Percentiles rank a stretch among this genome's conserved stretches.
Conservation (phyloP, 2,113 vertebrate species). For the Pelodiscus sinensis region DNA sequence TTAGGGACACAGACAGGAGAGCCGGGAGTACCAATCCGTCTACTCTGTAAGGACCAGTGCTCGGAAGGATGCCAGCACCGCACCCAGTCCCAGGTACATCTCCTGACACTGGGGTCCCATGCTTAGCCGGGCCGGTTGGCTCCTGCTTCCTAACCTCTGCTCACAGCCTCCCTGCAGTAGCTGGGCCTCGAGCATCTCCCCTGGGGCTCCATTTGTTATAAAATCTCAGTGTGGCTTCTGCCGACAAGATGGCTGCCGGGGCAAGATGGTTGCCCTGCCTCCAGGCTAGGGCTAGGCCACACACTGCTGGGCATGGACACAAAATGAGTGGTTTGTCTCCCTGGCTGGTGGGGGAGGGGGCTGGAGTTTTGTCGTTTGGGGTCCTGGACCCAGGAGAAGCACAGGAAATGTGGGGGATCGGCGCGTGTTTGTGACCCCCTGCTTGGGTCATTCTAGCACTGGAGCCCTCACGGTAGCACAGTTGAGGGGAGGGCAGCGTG, state of each 20-base stretch:
- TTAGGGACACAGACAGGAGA: neutral
- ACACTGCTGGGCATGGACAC: too few species aligned
- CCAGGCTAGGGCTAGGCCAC: neutral
- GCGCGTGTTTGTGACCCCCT: too few species aligned
- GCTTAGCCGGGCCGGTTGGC: neutral
- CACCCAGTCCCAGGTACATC: neutral
- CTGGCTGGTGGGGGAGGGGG: neutral
- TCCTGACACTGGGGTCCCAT: too few species aligned
- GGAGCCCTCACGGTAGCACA: neutral
- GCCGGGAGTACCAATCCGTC: neutral
- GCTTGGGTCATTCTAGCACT: too few species aligned
- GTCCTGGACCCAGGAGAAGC: neutral
- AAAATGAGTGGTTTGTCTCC: neutral
- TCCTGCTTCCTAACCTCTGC: neutral
- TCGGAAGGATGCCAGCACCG: neutral
- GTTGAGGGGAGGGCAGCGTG: neutral
- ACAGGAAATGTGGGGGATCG: neutral
- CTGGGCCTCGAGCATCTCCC: neutral
- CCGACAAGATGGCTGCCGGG: neutral
- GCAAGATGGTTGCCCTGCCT: neutral
- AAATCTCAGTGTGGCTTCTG: neutral
- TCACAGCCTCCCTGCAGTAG: too few species aligned
- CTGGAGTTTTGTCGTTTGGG: neutral
- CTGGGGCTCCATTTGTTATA: too few species aligned
- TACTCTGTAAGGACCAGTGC: neutral